These are phyloP conservation scores for Boloria selene DNA, from an alignment of 2,888 invertebrate species.

Conservation along the genomic window DNA sequence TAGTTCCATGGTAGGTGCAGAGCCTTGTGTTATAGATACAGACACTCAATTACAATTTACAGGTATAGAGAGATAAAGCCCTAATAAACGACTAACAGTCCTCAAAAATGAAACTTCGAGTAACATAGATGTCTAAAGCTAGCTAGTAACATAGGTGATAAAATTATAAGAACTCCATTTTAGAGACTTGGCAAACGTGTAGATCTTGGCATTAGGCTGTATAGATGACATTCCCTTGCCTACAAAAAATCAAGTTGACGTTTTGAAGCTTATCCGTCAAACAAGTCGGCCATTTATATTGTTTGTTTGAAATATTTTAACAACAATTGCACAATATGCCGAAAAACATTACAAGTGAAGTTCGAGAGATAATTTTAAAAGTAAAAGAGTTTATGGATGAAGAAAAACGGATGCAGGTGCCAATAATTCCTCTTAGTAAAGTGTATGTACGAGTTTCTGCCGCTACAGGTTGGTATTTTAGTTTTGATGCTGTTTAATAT, in stretches of 20 bases:
- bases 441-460: constrained; percentile 75
- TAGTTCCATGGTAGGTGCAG: too few species aligned
- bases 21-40: too few species aligned
- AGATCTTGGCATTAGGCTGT: constrained; percentile 47
- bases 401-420: constrained; percentile 77
- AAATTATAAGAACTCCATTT: too few species aligned
- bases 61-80: too few species aligned
- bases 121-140: too few species aligned
- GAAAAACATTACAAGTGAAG: constrained; percentile 75
- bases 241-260: constrained; percentile 1
- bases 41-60: too few species aligned
- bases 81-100: too few species aligned
- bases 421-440: constrained; percentile 76
- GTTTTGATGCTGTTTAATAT: constrained; percentile 7
- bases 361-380: constrained; percentile 75
- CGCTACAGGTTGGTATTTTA: constrained; percentile 64
- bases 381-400: constrained; percentile 79
- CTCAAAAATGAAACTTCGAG: too few species aligned
- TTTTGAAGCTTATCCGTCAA: constrained; percentile 40
- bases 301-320: constrained; percentile 34
- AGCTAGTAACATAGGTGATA: too few species aligned
- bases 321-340: constrained; percentile 59
- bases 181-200: too few species aligned
- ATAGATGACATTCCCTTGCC: constrained; percentile 8
- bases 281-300: constrained; percentile 40